A percentile compares a stretch with the other conserved stretches of the same genome.
These are phyloP conservation scores for Corydoras maculifer DNA, from an alignment of 2,113 vertebrate genomes.

Conservation along the genomic window DNA sequence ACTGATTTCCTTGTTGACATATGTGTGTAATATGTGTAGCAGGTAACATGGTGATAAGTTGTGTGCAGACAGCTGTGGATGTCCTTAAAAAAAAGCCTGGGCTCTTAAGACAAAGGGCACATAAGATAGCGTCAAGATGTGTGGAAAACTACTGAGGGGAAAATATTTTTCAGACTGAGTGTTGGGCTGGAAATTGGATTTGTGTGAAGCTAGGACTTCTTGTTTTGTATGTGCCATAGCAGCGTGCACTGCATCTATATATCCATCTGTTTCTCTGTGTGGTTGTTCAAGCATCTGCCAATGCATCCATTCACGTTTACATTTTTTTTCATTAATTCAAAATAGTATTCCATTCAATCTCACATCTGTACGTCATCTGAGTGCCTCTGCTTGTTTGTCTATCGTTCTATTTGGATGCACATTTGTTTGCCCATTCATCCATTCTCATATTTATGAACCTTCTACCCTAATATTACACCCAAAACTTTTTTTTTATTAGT, in stretches of 20 bases:
- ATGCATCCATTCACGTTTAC: not conserved
- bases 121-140: conserved; percentile 14
- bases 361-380: too few relatives aligned
- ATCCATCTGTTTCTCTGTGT: not conserved
- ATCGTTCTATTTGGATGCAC: not conserved
- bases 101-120: conserved; percentile 26
- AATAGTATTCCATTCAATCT: too few relatives aligned
- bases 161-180: conserved; percentile 26
- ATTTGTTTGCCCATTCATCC: not conserved
- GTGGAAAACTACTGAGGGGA: conserved; percentile 12
- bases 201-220: not conserved
- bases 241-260: not conserved
- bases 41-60: conserved; percentile 7
- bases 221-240: not conserved
- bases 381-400: too few relatives aligned
- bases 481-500: not conserved
- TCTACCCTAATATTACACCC: not conserved
- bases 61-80: conserved; percentile 2
- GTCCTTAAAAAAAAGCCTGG: conserved; percentile 21
- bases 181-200: conserved; percentile 23
- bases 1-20: conserved; percentile 23
- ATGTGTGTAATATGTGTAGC: conserved; percentile 29
- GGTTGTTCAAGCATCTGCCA: not conserved
- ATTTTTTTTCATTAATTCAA: not conserved
- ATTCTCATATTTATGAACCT: not conserved